These are phyloP conservation scores for Shargacucullia verbasci DNA, from an alignment of 2,888 invertebrate species.

Conservation along the genomic window DNA sequence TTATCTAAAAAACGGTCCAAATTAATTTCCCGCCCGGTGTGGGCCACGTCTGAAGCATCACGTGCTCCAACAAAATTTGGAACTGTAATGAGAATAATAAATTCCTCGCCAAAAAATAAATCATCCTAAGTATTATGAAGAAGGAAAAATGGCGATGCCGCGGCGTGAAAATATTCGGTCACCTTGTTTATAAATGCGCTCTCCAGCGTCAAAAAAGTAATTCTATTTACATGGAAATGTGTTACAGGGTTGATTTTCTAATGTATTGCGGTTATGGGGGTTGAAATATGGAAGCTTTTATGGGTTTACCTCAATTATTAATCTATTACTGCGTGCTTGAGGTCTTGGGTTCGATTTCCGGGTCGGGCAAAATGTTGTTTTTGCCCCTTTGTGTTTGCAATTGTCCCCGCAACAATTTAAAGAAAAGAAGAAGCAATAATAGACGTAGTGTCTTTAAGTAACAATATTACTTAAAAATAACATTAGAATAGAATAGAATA, in stretches of 20 bases:
- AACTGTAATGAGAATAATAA: constrained; percentile 73
- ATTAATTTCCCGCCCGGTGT: constrained; percentile 48
- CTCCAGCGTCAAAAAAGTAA: constrained; percentile 40
- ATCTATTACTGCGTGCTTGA: too few relatives aligned
- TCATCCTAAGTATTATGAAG: constrained; percentile 63
- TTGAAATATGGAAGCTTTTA: background rate
- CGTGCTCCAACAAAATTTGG: constrained; percentile 66
- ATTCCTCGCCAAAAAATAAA: constrained; percentile 67
- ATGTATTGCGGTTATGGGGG: constrained; percentile 11
- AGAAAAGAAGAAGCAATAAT: too few relatives aligned
- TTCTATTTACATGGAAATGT: constrained; percentile 45
- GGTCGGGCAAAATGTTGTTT: too few relatives aligned
- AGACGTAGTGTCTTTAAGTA: too few relatives aligned
- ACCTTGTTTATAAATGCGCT: constrained; percentile 41
- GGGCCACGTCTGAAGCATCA: constrained; percentile 58
- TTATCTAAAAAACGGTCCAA: constrained; percentile 32
- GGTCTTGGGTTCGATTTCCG: too few relatives aligned
- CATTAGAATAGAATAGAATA: too few relatives aligned
- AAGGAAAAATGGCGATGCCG: constrained; percentile 51
- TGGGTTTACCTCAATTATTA: background rate
- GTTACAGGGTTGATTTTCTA: constrained; percentile 29
- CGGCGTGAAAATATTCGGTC: constrained; percentile 56
- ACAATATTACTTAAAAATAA: too few relatives aligned
- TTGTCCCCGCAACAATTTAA: too few relatives aligned
- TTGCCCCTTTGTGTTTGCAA: too few relatives aligned